These are phyloP conservation scores for Acrocephalus arundinaceus DNA, from an alignment of 2,113 vertebrate genomes.

Conservation along the genomic window DNA sequence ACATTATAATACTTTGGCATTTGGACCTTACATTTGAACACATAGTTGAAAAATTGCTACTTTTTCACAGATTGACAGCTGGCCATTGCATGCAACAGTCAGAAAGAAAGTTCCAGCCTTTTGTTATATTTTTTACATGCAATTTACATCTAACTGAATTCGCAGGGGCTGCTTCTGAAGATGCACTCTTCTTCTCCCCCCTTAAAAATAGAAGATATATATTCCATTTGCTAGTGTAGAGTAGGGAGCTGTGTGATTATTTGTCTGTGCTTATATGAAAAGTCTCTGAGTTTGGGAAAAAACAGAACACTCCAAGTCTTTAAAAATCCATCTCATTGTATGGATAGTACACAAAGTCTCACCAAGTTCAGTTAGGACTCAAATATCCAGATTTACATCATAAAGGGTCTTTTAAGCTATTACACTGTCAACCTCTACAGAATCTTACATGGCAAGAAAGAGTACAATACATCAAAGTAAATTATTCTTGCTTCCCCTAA, in stretches of 20 bases:
- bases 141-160: neutral
- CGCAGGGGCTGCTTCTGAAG: neutral
- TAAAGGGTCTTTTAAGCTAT: conserved; percentile 35
- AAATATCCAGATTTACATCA: conserved; percentile 53
- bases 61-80: neutral
- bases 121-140: neutral
- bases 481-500: conserved; percentile 27
- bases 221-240: neutral
- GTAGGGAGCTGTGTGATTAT: neutral
- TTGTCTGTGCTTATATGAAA: neutral
- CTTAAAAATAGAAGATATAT: neutral
- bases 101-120: neutral
- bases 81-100: neutral
- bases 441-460: conserved; percentile 17
- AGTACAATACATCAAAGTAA: conserved; percentile 37
- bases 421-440: neutral
- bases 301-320: neutral
- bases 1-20: neutral
- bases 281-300: neutral
- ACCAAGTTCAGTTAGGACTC: neutral
- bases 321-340: conserved; percentile 1
- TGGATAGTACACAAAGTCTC: neutral
- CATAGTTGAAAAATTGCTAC: neutral
- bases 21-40: neutral
- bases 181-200: neutral